phyloP scores from a whole-genome alignment of 2,113 vertebrate species.

The Sceloporus tristichus region DNA sequence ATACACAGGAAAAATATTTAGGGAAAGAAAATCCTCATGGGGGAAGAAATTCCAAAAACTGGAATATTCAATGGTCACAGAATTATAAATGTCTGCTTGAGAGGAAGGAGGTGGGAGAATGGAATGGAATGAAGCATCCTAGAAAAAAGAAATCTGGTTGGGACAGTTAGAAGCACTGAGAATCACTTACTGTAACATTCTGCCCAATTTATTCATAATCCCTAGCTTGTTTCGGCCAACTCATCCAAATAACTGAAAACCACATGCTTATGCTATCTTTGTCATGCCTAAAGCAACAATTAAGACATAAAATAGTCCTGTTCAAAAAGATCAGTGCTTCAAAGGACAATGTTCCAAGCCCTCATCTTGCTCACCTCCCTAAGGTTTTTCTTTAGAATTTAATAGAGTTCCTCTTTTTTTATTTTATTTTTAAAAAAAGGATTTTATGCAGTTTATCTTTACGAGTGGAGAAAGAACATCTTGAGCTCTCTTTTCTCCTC shows the following conservation, averaged over 20 bases:
- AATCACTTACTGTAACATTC: not conserved
- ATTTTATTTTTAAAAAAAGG: not conserved
- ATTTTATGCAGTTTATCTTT: slow-evolving; percentile 8
- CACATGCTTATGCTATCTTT: not conserved
- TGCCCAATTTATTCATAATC: not conserved
- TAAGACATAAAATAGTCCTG: slow-evolving; percentile 24
- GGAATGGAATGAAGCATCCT: not conserved
- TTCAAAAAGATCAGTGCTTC: slow-evolving; percentile 11
- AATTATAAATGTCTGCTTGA: not conserved
- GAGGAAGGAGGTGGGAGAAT: not conserved
- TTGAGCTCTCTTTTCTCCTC: slow-evolving; percentile 2
- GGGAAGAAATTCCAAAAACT: not conserved
- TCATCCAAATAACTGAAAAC: slow-evolving; percentile 13
- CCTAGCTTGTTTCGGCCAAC: not conserved
- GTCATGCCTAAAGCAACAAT: slow-evolving; percentile 19
- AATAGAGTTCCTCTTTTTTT: not conserved
- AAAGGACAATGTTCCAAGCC: slow-evolving; percentile 12
- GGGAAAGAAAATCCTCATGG: no score
- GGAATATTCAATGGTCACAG: not conserved
- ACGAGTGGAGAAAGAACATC: slow-evolving; percentile 4
- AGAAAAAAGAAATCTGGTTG: not conserved
- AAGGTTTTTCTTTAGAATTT: slow-evolving; percentile 36
- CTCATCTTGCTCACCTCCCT: slow-evolving; percentile 23
- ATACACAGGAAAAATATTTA: not conserved
- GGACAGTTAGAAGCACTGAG: not conserved